These are phyloP conservation scores for Propsilocerus akamusi DNA, from an alignment of 1,140 invertebrate genomes.

Conservation along the genomic window DNA sequence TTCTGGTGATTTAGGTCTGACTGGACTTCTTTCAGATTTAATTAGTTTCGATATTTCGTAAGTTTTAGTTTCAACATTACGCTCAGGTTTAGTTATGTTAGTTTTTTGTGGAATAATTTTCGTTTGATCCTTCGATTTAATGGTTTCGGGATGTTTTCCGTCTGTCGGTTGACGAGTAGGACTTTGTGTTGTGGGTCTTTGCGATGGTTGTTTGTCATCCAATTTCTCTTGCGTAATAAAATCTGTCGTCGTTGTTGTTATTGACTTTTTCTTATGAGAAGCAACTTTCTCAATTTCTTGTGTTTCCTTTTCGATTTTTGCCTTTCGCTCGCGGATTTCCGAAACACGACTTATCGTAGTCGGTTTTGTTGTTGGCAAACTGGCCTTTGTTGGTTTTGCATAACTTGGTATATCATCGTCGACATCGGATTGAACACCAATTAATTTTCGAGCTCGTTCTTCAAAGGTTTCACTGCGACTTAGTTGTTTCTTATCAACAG, in stretches of 20 bases:
- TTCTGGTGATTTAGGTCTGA: slow-evolving; percentile 3
- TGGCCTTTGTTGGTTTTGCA: slow-evolving; percentile 10
- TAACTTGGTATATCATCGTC: slow-evolving; percentile 13
- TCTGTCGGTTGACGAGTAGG: slow-evolving; percentile 8
- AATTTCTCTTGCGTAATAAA: background rate
- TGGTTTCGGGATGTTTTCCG: slow-evolving; percentile 10
- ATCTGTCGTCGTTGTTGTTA: background rate
- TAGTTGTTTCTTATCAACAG: slow-evolving; percentile 18
- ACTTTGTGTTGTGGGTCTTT: background rate
- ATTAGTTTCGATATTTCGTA: slow-evolving; percentile 5
- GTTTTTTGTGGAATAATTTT: background rate
- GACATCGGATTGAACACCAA: slow-evolving; percentile 28
- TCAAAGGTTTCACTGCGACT: slow-evolving; percentile 45
- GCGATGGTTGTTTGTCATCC: background rate
- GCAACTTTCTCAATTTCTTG: slow-evolving; percentile 8
- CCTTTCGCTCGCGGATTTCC: background rate
- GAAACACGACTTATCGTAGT: background rate
- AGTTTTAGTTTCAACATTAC: background rate
- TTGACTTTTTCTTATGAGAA: slow-evolving; percentile 11
- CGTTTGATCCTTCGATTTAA: slow-evolving; percentile 4
- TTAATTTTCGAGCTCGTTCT: slow-evolving; percentile 41
- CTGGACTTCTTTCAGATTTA: slow-evolving; percentile 8
- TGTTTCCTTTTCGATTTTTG: slow-evolving; percentile 8
- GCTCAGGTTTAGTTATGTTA: background rate
- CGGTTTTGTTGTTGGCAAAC: background rate